These are phyloP conservation scores for Cavia porcellus DNA, from an alignment of 2,113 vertebrate genomes.

Conservation along the genomic window DNA sequence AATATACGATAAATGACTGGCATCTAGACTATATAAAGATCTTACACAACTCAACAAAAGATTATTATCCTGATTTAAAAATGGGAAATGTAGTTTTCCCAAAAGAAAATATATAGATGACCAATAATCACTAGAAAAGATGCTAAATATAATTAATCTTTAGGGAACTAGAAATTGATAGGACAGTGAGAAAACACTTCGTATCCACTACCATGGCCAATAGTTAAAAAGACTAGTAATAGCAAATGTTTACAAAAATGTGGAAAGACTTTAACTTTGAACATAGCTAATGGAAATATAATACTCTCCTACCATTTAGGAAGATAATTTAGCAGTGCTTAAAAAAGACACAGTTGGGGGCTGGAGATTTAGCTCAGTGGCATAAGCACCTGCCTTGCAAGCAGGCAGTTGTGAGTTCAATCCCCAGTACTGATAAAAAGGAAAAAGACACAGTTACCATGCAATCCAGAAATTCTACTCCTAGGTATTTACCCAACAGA, in stretches of 20 bases:
- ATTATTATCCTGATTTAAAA: slow-evolving; percentile 5
- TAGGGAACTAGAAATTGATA: slow-evolving; percentile 37
- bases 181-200: not conserved
- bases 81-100: not conserved
- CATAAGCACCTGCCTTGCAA: no score
- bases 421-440: no score
- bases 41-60: not conserved
- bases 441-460: not conserved
- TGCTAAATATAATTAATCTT: not conserved
- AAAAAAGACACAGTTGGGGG: no score
- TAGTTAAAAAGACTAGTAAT: not conserved
- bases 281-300: not conserved
- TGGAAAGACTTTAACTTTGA: not conserved
- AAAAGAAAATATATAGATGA: slow-evolving; percentile 36
- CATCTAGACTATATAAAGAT: slow-evolving; percentile 31
- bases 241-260: not conserved
- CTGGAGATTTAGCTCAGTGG: no score
- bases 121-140: slow-evolving; percentile 27
- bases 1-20: not conserved
- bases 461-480: not conserved
- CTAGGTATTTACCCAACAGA: not conserved
- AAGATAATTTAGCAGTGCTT: slow-evolving; percentile 36
- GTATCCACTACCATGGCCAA: not conserved
- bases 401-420: no score
- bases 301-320: not conserved